A percentile compares a stretch with the other conserved stretches of the same genome.
Evolutionary conservation across 2,888 invertebrate species (phyloP).

Genomic region (Leptinotarsa juncta): DNA sequence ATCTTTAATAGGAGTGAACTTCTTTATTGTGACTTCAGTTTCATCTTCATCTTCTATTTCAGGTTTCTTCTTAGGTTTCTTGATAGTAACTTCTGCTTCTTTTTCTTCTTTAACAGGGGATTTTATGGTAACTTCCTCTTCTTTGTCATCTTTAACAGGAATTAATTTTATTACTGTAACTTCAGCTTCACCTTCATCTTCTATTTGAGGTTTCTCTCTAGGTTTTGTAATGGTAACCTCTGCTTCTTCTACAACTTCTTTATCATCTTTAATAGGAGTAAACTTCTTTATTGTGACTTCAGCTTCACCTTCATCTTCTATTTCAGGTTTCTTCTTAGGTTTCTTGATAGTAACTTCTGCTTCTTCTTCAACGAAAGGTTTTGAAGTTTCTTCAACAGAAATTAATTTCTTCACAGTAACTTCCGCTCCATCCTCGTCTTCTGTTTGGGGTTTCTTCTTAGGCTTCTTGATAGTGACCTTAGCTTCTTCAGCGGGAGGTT

Average conservation of each 20-base stretch:
- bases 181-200: slow-evolving; percentile 55
- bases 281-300: slow-evolving; percentile 51
- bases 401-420: slow-evolving; percentile 52
- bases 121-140: slow-evolving; percentile 49
- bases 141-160: slow-evolving; percentile 62
- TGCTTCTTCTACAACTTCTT: slow-evolving; percentile 53
- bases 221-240: slow-evolving; percentile 50
- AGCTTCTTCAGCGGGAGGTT: slow-evolving; percentile 66
- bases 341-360: slow-evolving; percentile 48
- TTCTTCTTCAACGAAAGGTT: slow-evolving; percentile 63
- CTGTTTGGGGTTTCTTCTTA: slow-evolving; percentile 49
- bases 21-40: slow-evolving; percentile 50
- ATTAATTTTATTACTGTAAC: slow-evolving; percentile 49
- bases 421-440: slow-evolving; percentile 56
- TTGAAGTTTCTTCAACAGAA: slow-evolving; percentile 66
- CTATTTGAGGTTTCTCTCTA: slow-evolving; percentile 49
- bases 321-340: slow-evolving; percentile 50
- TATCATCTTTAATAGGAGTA: slow-evolving; percentile 51
- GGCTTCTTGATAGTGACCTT: slow-evolving; percentile 49
- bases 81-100: slow-evolving; percentile 59
- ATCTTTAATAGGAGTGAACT: slow-evolving; percentile 50
- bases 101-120: slow-evolving; percentile 68
- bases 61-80: slow-evolving; percentile 48
- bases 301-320: slow-evolving; percentile 54
- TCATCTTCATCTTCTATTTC: slow-evolving; percentile 56